Conservation (phyloP, 1,140 invertebrate genomes). For the Pachyrhynchus sulphureomaculatus region DNA sequence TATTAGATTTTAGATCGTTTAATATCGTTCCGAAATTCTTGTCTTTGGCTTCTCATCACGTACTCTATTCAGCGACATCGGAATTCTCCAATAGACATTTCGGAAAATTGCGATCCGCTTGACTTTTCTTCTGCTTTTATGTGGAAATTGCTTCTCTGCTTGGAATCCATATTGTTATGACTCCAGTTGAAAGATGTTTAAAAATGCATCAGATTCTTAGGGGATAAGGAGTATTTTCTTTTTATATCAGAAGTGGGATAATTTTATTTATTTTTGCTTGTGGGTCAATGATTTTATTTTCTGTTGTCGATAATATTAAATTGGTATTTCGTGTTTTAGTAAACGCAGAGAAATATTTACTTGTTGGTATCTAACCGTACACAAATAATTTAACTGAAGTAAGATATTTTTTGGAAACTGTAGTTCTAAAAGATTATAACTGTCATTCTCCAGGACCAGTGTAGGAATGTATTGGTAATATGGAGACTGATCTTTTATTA, state of each 20-base stretch:
- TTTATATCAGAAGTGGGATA: not conserved
- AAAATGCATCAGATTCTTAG: not conserved
- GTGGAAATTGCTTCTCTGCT: slow-evolving; percentile 21
- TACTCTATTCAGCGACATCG: slow-evolving; percentile 21
- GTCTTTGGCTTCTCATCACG: slow-evolving; percentile 30
- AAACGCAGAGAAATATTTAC: too few relatives aligned
- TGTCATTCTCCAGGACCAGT: too few relatives aligned
- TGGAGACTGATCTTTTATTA: too few relatives aligned
- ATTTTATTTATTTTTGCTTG: not conserved
- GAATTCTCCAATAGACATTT: slow-evolving; percentile 28
- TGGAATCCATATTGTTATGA: slow-evolving; percentile 26
- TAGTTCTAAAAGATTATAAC: too few relatives aligned
- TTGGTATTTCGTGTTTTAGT: too few relatives aligned
- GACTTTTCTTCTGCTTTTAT: slow-evolving; percentile 25
- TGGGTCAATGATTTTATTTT: too few relatives aligned
- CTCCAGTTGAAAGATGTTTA: not conserved
- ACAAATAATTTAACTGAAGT: too few relatives aligned
- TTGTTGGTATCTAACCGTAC: too few relatives aligned
- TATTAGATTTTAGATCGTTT: slow-evolving; percentile 31
- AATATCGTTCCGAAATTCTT: slow-evolving; percentile 27
- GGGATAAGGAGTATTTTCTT: not conserved
- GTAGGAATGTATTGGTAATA: too few relatives aligned
- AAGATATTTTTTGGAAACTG: too few relatives aligned
- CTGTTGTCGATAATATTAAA: too few relatives aligned
- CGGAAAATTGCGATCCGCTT: slow-evolving; percentile 27